Evolutionary conservation across 1,140 invertebrate genomes (phyloP).

Genomic region (Musca vetustissima): DNA sequence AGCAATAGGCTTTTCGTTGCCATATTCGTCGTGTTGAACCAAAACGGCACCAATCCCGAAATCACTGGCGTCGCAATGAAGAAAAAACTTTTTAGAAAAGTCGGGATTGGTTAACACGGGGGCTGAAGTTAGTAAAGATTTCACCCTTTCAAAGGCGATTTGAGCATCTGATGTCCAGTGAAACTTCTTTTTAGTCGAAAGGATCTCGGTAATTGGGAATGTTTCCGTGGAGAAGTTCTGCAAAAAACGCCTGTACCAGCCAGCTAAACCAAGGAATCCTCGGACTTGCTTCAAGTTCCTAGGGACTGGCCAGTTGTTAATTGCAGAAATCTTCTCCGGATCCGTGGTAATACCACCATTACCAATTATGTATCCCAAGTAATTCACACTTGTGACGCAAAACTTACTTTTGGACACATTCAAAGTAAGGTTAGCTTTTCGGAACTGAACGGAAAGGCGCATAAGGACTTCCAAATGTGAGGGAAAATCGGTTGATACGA

Average conservation of each 20-base stretch:
- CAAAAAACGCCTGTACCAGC: slow-evolving; percentile 28
- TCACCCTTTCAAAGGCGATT: too few relatives aligned
- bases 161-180: not conserved
- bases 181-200: slow-evolving; percentile 18
- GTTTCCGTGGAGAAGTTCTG: slow-evolving; percentile 26
- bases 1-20: too few relatives aligned
- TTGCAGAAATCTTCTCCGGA: too few relatives aligned
- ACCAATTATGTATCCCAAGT: slow-evolving; percentile 29
- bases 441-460: slow-evolving; percentile 48
- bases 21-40: too few relatives aligned
- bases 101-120: too few relatives aligned
- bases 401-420: slow-evolving; percentile 57
- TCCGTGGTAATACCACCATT: slow-evolving; percentile 31
- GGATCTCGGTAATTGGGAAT: slow-evolving; percentile 25
- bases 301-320: too few relatives aligned
- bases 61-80: too few relatives aligned
- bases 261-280: too few relatives aligned
- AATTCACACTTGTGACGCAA: slow-evolving; percentile 35
- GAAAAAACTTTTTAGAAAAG: too few relatives aligned
- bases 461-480: slow-evolving; percentile 52
- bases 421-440: slow-evolving; percentile 53
- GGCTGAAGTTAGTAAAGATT: too few relatives aligned
- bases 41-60: too few relatives aligned
- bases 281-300: too few relatives aligned
- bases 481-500: slow-evolving; percentile 32